A percentile compares a stretch with the other conserved stretches of the same genome.
Evolutionary conservation across 2,113 vertebrate genomes (phyloP).

Genomic region (Dinomys branickii): DNA sequence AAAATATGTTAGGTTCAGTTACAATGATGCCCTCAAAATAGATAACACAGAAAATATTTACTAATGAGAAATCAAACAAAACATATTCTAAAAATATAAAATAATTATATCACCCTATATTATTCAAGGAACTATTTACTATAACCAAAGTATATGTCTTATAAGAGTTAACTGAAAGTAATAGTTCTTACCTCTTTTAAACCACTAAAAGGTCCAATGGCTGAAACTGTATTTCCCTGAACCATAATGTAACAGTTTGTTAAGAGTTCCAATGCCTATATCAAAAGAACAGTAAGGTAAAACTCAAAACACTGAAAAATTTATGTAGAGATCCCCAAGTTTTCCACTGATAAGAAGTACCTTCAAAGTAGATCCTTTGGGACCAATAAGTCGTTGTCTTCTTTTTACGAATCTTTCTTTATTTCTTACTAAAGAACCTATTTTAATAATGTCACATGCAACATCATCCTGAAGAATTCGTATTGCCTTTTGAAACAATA

Average conservation of each 20-base stretch:
- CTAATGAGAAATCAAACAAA: slow-evolving; percentile 46
- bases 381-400: slow-evolving; percentile 95
- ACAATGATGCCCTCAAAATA: background rate
- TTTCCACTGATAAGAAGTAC: slow-evolving; percentile 82
- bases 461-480: slow-evolving; percentile 95
- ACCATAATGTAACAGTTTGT: slow-evolving; percentile 99
- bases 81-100: background rate
- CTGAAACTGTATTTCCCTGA: slow-evolving; percentile 97
- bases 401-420: slow-evolving; percentile 97
- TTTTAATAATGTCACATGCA: slow-evolving; percentile 98
- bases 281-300: slow-evolving; percentile 1
- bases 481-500: slow-evolving; percentile 89
- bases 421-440: slow-evolving; percentile 95
- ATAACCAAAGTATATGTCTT: slow-evolving; percentile 34
- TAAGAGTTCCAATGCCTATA: slow-evolving; percentile 94
- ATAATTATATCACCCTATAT: background rate
- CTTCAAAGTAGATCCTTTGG: slow-evolving; percentile 98
- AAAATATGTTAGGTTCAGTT: background rate
- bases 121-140: background rate
- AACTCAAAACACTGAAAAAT: slow-evolving; percentile 46
- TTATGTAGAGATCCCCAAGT: background rate
- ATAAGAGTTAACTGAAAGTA: slow-evolving; percentile 3
- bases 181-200: slow-evolving; percentile 91
- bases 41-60: background rate
- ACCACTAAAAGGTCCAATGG: slow-evolving; percentile 93